These are phyloP conservation scores for Archaeoteleia sp. DNA, from an alignment of 2,888 invertebrate species.

Conservation along the genomic window DNA sequence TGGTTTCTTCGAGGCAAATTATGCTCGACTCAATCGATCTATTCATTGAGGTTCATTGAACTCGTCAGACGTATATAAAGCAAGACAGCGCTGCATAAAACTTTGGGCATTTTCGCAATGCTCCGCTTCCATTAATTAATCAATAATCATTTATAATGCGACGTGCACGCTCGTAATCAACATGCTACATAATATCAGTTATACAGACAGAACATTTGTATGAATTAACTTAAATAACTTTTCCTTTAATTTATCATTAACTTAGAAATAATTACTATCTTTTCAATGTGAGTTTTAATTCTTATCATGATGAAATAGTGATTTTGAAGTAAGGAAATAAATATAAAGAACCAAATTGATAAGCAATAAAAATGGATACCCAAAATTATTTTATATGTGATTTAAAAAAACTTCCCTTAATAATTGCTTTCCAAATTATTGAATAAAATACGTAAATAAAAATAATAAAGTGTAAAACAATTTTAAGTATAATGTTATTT, in stretches of 20 bases:
- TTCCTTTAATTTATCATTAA: constrained; percentile 21
- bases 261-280: too few species aligned
- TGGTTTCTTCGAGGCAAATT: constrained; percentile 51
- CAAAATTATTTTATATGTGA: too few species aligned
- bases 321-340: too few species aligned
- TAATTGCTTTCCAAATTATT: too few species aligned
- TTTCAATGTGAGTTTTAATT: too few species aligned
- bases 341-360: too few species aligned
- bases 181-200: constrained; percentile 24
- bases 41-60: constrained; percentile 53
- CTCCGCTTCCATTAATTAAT: constrained; percentile 47
- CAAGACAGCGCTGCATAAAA: constrained; percentile 40
- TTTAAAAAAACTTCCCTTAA: too few species aligned
- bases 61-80: constrained; percentile 49
- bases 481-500: too few species aligned
- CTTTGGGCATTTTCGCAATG: constrained; percentile 48
- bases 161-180: constrained; percentile 21
- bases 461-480: too few species aligned
- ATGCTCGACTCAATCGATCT: constrained; percentile 50
- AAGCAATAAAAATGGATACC: too few species aligned
- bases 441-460: too few species aligned
- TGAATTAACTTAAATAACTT: constrained; percentile 30
- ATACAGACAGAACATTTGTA: constrained; percentile 32
- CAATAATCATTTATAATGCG: constrained; percentile 43
- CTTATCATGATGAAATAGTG: too few species aligned